These are phyloP conservation scores for Malurus leucopterus DNA, from an alignment of 2,797 vertebrate genomes.

Conservation along the genomic window DNA sequence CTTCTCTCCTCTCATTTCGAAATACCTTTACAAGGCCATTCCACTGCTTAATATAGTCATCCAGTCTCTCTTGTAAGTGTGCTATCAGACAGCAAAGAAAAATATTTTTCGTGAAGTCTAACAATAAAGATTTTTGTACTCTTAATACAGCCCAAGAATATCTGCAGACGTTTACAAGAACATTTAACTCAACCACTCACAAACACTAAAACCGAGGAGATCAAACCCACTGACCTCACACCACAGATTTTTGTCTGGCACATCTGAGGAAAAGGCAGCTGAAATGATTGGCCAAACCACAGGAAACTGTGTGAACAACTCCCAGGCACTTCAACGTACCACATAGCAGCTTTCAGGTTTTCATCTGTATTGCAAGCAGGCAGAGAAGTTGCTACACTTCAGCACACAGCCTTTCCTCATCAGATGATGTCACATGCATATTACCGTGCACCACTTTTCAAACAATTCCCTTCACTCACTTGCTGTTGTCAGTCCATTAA, in stretches of 20 bases:
- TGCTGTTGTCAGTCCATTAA: neutral
- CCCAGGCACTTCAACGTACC: neutral
- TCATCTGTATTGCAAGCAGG: neutral
- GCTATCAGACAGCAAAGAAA: constrained; percentile 66
- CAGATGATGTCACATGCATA: neutral
- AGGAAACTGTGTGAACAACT: neutral
- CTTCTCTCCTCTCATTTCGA: constrained; percentile 94
- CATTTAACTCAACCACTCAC: neutral
- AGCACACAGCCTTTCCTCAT: neutral
- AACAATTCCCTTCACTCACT: neutral
- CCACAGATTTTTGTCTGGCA: neutral
- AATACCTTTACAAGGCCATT: constrained; percentile 96
- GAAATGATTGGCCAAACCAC: neutral
- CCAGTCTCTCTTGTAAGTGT: constrained; percentile 90
- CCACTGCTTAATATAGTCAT: constrained; percentile 94
- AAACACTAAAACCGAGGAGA: neutral
- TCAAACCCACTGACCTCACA: neutral
- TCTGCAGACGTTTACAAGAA: neutral
- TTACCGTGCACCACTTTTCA: neutral
- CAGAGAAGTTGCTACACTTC: neutral
- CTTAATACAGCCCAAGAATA: neutral
- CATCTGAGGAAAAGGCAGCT: neutral
- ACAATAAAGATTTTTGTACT: neutral
- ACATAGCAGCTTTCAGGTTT: neutral
- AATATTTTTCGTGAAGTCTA: neutral